Evolutionary conservation across 2,113 vertebrate genomes (phyloP), one percentile per base, ranked within the genome.

Genomic region (Acanthisitta chloris): DNA sequence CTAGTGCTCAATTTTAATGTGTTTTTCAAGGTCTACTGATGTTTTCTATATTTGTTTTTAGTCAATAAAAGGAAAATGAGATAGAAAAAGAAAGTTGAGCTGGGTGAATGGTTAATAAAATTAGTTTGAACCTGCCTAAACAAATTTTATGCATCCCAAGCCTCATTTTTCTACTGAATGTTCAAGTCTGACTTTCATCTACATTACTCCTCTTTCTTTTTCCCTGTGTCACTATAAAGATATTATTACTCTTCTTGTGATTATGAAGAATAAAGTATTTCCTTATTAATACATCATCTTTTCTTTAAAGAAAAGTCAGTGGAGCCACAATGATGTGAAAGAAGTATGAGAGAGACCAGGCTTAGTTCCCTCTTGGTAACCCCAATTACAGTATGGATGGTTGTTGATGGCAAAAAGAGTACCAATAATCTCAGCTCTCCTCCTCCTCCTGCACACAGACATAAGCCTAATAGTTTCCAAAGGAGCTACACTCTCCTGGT

Each of bases 41-140:
- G 86, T 96, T 94, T 96, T 66, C 73, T 90, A 8, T 82, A 86
- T 94, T 95, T 94, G 79, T 86, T 96, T 98, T 96, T 83, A 92
- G 89, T 62, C 90, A 36, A 33, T 81, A 90, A 86, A 70, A 95
- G 58, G 84, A 95, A 97, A 90, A 94, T 90, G 91, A 92, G 81
- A 92, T 45, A 86, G 86, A 95, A 96, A 94, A 79, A 86, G 71
- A 81, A 96, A 95, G 72, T 42, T 93, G 95, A 96, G 29, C 43
- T 96, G 91, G 78, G 83, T 96, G 94, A 97, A 80, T 0, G 29
- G 77, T 92, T 97, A 92, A 94, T 95, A 96, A 97, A 92, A 96
- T 91, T 95, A 96, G 86, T 93, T 87, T 95, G 95, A 97, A 96
- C 96, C 96, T 86, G 73, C 92, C 78, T 94, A 94, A 95, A 97